phyloP scores from a whole-genome alignment of 2,888 invertebrate genomes.

The Acleris holmiana region DNA sequence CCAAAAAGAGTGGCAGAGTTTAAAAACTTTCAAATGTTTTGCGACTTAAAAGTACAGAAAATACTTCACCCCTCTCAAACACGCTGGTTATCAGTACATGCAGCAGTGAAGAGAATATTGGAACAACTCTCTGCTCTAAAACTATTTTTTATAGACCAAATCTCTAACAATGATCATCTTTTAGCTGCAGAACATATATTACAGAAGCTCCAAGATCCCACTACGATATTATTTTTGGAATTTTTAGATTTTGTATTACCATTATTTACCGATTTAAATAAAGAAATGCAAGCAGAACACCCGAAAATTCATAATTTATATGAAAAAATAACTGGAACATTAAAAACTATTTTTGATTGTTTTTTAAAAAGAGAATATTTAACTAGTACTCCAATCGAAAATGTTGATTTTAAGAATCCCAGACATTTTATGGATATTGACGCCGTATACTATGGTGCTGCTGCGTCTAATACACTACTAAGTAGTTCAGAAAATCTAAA shows the following conservation, averaged over 20 bases:
- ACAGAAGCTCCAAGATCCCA: not conserved
- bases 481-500: not conserved
- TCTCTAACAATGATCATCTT: not conserved
- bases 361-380: not conserved
- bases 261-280: not conserved
- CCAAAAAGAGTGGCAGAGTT: slow-evolving; percentile 39
- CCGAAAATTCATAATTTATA: not conserved
- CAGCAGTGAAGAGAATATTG: slow-evolving; percentile 35
- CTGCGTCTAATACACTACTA: not conserved
- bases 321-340: not conserved
- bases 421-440: not conserved
- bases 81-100: slow-evolving; percentile 40
- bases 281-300: not conserved
- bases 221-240: not conserved
- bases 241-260: not conserved
- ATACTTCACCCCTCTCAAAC: slow-evolving; percentile 33
- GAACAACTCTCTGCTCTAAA: not conserved
- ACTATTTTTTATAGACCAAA: not conserved
- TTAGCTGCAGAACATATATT: not conserved
- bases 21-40: slow-evolving; percentile 41
- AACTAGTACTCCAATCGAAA: not conserved
- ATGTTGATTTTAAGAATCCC: not conserved
- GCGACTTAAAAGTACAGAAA: slow-evolving; percentile 38
- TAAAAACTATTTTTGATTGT: not conserved
- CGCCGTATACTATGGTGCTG: not conserved